Evolutionary conservation across 1,140 invertebrate genomes (phyloP).

Genomic region (Drosophila ficusphila): DNA sequence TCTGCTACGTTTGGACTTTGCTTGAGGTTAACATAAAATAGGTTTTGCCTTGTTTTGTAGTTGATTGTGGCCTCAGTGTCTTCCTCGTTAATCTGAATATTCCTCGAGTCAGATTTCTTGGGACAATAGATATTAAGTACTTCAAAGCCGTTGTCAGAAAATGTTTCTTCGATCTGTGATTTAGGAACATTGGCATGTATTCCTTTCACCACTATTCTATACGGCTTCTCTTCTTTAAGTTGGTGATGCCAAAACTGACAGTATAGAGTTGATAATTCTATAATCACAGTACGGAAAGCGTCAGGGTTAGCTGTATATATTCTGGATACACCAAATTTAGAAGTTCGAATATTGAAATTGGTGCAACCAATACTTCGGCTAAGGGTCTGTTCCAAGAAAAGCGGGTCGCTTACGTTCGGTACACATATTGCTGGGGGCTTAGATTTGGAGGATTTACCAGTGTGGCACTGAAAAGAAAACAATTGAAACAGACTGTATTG

Average conservation of each 20-base stretch:
- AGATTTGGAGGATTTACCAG: background rate
- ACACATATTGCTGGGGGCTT: slow-evolving; percentile 4
- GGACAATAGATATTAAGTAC: slow-evolving; percentile 19
- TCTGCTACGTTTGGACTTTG: background rate
- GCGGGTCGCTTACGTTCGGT: slow-evolving; percentile 1
- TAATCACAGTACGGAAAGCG: slow-evolving; percentile 9
- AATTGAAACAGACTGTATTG: too few species aligned
- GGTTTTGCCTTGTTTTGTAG: background rate
- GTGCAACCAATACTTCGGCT: background rate
- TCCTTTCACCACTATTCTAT: slow-evolving; percentile 7
- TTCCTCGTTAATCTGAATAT: slow-evolving; percentile 2
- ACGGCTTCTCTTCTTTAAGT: slow-evolving; percentile 18
- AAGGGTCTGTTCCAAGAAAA: background rate
- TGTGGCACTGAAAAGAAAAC: too few species aligned
- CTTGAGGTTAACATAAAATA: slow-evolving; percentile 2
- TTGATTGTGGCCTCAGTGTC: background rate
- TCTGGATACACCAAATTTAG: slow-evolving; percentile 16
- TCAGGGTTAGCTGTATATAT: slow-evolving; percentile 23
- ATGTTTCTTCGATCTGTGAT: background rate
- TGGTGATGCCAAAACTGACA: slow-evolving; percentile 27
- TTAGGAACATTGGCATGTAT: slow-evolving; percentile 14
- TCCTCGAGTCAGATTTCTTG: slow-evolving; percentile 9
- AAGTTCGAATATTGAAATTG: slow-evolving; percentile 13
- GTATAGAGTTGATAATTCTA: background rate
- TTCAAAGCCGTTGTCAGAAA: slow-evolving; percentile 3